These are phyloP conservation scores for Oreortyx pictus DNA, from an alignment of 2,797 vertebrate genomes.

Conservation along the genomic window DNA sequence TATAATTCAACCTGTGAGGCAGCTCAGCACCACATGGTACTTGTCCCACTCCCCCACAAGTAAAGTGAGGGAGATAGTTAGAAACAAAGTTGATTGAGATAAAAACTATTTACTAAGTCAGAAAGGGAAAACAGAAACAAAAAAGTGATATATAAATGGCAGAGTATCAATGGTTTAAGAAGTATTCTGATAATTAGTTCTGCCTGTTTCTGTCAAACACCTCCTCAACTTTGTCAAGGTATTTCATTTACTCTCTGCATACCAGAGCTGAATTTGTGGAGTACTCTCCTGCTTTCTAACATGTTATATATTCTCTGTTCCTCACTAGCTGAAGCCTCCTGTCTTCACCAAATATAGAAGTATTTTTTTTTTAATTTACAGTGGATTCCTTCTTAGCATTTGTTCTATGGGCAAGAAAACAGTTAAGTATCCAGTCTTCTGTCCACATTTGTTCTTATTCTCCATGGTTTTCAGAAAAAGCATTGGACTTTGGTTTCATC, in stretches of 20 bases:
- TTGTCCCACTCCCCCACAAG: too few relatives aligned
- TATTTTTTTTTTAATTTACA: not conserved
- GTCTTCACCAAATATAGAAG: not conserved
- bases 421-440: not conserved
- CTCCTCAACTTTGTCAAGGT: not conserved
- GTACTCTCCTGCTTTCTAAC: not conserved
- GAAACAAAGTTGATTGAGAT: too few relatives aligned
- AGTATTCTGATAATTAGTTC: not conserved
- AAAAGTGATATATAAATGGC: not conserved
- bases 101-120: too few relatives aligned
- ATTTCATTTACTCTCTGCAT: not conserved
- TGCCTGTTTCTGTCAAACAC: not conserved
- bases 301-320: not conserved
- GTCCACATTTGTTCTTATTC: not conserved
- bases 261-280: not conserved
- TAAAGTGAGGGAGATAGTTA: too few relatives aligned
- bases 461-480: not conserved
- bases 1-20: too few relatives aligned
- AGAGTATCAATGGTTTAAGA: not conserved
- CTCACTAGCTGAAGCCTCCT: not conserved
- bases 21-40: too few relatives aligned
- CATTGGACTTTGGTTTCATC: too few relatives aligned
- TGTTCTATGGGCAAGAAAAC: not conserved
- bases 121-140: too few relatives aligned
- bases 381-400: not conserved